Conservation (phyloP, 30 jellyfish, hydroid and myxozoan species). For the Catostylus mosaicus region DNA sequence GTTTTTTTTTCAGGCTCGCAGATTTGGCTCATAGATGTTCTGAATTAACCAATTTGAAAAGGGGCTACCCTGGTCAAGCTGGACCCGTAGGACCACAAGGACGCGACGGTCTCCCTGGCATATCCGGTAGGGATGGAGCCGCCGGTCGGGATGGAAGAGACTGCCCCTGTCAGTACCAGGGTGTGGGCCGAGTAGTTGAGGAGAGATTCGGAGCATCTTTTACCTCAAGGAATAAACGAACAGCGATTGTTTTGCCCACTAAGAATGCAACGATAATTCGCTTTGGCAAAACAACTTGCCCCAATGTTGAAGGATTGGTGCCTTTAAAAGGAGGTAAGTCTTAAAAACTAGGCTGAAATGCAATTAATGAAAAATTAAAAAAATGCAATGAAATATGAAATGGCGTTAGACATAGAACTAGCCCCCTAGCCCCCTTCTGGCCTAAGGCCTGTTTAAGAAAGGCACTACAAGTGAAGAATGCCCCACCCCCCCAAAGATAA, state of each 20-base stretch:
- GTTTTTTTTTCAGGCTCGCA: constrained; percentile 27
- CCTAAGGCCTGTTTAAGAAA: no score
- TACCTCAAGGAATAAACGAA: constrained; percentile 44
- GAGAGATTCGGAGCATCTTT: constrained; percentile 24
- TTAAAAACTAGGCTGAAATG: no score
- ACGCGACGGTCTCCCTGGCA: constrained; percentile 76
- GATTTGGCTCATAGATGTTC: constrained; percentile 54
- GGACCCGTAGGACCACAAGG: constrained; percentile 70
- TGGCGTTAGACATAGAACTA: no score
- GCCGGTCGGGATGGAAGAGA: constrained; percentile 88
- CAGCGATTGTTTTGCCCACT: constrained; percentile 13
- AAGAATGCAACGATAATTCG: constrained; percentile 65
- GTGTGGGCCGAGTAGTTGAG: neutral
- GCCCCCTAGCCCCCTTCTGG: no score
- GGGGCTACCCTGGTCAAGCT: constrained; percentile 60
- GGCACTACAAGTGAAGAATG: no score
- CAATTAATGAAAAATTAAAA: no score
- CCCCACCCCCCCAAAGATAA: no score
- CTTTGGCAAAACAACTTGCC: constrained; percentile 59
- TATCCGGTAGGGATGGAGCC: constrained; percentile 86
- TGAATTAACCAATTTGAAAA: constrained; percentile 23
- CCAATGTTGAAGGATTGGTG: constrained; percentile 32
- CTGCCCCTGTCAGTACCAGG: constrained; percentile 55
- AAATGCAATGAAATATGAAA: no score
- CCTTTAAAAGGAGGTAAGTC: constrained; percentile 53